A percentile compares a stretch with the other conserved stretches of the same genome.
Evolutionary conservation across 2,888 invertebrate genomes (phyloP).

Genomic region (Cheilosia vulpina): DNA sequence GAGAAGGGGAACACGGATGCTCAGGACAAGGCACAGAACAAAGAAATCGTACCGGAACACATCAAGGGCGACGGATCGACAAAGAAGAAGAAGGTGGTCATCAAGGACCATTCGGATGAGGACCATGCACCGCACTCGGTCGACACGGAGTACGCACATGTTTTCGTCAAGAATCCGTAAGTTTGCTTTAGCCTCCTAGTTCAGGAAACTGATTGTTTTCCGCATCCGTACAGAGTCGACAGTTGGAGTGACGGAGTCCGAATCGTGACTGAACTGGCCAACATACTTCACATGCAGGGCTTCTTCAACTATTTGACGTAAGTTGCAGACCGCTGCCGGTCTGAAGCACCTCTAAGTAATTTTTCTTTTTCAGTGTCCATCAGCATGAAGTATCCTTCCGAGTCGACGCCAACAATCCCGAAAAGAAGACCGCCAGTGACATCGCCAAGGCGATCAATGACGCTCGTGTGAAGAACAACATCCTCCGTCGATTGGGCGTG

Average conservation of each 20-base stretch:
- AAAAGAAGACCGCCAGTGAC: constrained; percentile 83
- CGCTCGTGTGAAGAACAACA: constrained; percentile 86
- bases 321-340: constrained; percentile 21
- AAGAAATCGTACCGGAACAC: constrained; percentile 82
- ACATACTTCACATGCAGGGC: constrained; percentile 86
- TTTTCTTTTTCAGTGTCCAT: constrained; percentile 85
- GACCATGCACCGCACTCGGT: constrained; percentile 87
- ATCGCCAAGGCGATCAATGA: constrained; percentile 83
- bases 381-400: constrained; percentile 87
- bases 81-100: constrained; percentile 81
- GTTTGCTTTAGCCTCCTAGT: constrained; percentile 74
- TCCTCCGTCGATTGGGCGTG: constrained; percentile 88
- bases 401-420: constrained; percentile 83
- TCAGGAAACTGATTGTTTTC: too few species aligned
- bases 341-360: background rate
- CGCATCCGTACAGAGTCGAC: constrained; percentile 83
- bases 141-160: constrained; percentile 91
- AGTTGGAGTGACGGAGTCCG: constrained; percentile 90
- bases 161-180: constrained; percentile 90
- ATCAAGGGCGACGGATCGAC: constrained; percentile 80
- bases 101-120: constrained; percentile 83
- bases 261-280: constrained; percentile 88
- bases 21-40: constrained; percentile 77
- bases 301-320: constrained; percentile 83
- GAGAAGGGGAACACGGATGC: constrained; percentile 69